These are phyloP conservation scores for Benthosema pterotum DNA, from an alignment of 2,797 vertebrate genomes.

Conservation along the genomic window DNA sequence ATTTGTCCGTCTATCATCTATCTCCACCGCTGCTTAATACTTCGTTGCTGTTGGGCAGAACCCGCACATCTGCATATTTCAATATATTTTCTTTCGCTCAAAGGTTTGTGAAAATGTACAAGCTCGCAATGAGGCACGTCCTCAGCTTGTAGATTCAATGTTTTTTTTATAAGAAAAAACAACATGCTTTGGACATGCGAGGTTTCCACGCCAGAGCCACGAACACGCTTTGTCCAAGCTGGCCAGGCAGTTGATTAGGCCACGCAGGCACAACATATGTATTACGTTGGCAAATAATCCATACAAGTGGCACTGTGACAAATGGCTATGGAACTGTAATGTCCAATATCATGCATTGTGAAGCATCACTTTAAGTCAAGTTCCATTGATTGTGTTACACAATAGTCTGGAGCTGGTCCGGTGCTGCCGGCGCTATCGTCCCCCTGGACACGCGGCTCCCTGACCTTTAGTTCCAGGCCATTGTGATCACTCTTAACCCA, in stretches of 20 bases:
- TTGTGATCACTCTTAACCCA: slow-evolving; percentile 50
- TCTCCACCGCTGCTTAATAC: slow-evolving; percentile 47
- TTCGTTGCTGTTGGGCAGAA: not conserved
- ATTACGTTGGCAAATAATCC: slow-evolving; percentile 69
- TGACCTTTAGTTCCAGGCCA: slow-evolving; percentile 33
- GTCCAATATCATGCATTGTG: slow-evolving; percentile 55
- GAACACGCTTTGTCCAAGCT: slow-evolving; percentile 59
- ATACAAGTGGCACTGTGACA: slow-evolving; percentile 58
- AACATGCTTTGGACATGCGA: too few relatives aligned
- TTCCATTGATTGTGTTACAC: slow-evolving; percentile 61
- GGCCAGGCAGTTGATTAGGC: slow-evolving; percentile 67
- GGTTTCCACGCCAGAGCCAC: too few relatives aligned
- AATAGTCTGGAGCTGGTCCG: slow-evolving; percentile 35
- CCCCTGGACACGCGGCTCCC: slow-evolving; percentile 30
- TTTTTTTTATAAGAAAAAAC: too few relatives aligned
- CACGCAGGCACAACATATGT: slow-evolving; percentile 51
- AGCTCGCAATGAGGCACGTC: too few relatives aligned
- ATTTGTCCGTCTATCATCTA: slow-evolving; percentile 14
- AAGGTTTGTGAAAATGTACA: too few relatives aligned
- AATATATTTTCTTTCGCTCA: too few relatives aligned
- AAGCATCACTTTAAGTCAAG: slow-evolving; percentile 49
- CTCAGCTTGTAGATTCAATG: too few relatives aligned
- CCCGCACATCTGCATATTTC: too few relatives aligned
- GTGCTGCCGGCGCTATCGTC: slow-evolving; percentile 14
- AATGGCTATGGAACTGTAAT: slow-evolving; percentile 56